phyloP scores from a whole-genome alignment of 30 jellyfish, hydroid and myxozoan species.

The Turritopsis rubra region DNA sequence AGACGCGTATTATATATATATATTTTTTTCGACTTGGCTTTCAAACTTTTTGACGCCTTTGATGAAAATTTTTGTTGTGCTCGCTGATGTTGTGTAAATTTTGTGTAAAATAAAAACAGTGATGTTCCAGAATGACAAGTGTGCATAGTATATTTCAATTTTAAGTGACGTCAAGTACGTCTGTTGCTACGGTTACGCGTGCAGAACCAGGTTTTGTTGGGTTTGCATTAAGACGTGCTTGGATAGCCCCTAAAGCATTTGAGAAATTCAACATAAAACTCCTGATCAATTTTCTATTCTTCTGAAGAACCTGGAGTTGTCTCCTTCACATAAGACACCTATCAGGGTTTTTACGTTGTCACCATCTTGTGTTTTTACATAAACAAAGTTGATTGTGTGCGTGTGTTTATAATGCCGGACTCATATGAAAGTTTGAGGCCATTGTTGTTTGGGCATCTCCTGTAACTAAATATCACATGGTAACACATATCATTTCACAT shows the following conservation, averaged over 20 bases:
- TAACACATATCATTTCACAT: not conserved
- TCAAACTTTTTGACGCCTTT: no score
- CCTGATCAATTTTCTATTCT: not conserved
- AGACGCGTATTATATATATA: no score
- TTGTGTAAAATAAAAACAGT: no score
- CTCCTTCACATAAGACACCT: not conserved
- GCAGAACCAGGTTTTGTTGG: not conserved
- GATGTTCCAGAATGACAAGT: no score
- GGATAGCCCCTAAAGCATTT: not conserved
- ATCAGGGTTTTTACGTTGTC: not conserved
- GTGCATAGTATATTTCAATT: no score
- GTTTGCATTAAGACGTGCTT: not conserved
- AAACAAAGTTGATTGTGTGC: no score
- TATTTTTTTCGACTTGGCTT: no score
- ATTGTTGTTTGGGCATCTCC: not conserved
- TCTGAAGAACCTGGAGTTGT: not conserved
- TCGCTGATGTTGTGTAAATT: no score
- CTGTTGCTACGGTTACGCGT: no score
- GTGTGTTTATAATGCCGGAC: not conserved
- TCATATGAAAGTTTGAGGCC: not conserved
- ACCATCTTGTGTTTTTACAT: no score
- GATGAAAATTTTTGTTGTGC: no score
- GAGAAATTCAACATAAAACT: not conserved
- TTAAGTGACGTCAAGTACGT: no score
- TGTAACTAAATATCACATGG: not conserved